Conservation (phyloP, 1,140 invertebrate species). For the Nephila pilipes region DNA sequence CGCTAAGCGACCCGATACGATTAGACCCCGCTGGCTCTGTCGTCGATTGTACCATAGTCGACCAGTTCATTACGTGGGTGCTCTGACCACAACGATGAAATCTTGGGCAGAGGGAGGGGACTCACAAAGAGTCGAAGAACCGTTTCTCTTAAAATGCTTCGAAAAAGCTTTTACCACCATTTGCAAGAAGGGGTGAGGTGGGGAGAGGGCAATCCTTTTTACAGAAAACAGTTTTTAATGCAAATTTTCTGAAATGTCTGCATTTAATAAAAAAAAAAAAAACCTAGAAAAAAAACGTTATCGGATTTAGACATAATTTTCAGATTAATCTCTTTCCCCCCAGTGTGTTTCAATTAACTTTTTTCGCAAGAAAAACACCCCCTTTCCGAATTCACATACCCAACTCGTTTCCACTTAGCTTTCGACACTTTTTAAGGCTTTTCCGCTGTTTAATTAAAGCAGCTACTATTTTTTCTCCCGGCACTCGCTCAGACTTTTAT, state of each 20-base stretch:
- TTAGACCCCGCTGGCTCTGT: slow-evolving; percentile 4
- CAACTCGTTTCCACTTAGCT: slow-evolving; percentile 73
- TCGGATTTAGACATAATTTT: slow-evolving; percentile 76
- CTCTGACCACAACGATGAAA: slow-evolving; percentile 52
- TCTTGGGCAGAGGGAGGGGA: not conserved
- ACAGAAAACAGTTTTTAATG: slow-evolving; percentile 73
- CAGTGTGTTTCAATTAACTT: slow-evolving; percentile 75
- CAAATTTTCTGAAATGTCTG: slow-evolving; percentile 76
- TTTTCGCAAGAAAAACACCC: slow-evolving; percentile 70
- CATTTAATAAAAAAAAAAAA: slow-evolving; percentile 72
- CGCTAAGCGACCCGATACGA: slow-evolving; percentile 34
- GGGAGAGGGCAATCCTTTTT: slow-evolving; percentile 52
- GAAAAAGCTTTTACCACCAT: slow-evolving; percentile 71
- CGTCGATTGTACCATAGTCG: not conserved
- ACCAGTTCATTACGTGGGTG: slow-evolving; percentile 16
- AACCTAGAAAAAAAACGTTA: slow-evolving; percentile 46
- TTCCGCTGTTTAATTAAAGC: slow-evolving; percentile 75
- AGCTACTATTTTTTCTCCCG: slow-evolving; percentile 56
- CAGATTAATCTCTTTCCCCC: slow-evolving; percentile 74
- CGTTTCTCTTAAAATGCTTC: slow-evolving; percentile 55
- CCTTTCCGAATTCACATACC: slow-evolving; percentile 62
- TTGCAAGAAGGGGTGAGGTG: slow-evolving; percentile 15
- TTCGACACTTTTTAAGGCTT: slow-evolving; percentile 75
- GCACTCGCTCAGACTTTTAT: slow-evolving; percentile 36
- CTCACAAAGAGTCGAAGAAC: slow-evolving; percentile 27